phyloP scores from a whole-genome alignment of 2,797 vertebrate species.

The Xiphophorus birchmanni region DNA sequence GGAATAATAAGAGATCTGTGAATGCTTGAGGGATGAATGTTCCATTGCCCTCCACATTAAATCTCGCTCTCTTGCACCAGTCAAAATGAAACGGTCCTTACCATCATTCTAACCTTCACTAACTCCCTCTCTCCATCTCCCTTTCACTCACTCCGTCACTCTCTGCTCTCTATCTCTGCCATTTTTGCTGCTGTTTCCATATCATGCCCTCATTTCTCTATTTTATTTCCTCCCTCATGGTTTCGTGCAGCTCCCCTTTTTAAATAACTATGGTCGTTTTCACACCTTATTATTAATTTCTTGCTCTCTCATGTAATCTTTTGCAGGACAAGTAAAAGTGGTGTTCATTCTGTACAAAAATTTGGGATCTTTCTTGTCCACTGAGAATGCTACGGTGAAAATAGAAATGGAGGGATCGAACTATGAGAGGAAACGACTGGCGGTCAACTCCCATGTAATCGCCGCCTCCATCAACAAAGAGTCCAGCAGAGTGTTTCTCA shows the following conservation, averaged over 20 bases:
- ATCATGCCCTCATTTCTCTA: constrained; percentile 65
- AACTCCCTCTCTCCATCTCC: constrained; percentile 76
- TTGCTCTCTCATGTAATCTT: constrained; percentile 7
- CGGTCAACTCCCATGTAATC: constrained; percentile 92
- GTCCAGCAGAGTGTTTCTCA: constrained; percentile 92
- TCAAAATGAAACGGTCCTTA: constrained; percentile 83
- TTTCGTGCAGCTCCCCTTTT: constrained; percentile 33
- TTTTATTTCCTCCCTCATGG: constrained; percentile 19
- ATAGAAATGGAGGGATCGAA: constrained; percentile 83
- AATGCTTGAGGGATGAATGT: constrained; percentile 83
- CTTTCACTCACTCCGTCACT: constrained; percentile 68
- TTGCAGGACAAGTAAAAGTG: constrained; percentile 91
- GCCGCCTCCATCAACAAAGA: constrained; percentile 95
- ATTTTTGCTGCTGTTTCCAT: constrained; percentile 63
- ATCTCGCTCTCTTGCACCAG: constrained; percentile 78
- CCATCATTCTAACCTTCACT: constrained; percentile 82
- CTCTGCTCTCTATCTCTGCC: constrained; percentile 66
- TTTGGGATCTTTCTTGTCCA: constrained; percentile 91
- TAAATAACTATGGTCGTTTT: constrained; percentile 28
- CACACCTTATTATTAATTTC: constrained; percentile 8
- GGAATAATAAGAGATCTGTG: constrained; percentile 84
- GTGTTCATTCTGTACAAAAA: constrained; percentile 95
- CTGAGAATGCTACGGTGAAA: constrained; percentile 91
- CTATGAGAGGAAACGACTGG: constrained; percentile 78
- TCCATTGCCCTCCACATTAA: constrained; percentile 83